Conservation (phyloP, 2,113 vertebrate species). For the Myiopsitta monachus region DNA sequence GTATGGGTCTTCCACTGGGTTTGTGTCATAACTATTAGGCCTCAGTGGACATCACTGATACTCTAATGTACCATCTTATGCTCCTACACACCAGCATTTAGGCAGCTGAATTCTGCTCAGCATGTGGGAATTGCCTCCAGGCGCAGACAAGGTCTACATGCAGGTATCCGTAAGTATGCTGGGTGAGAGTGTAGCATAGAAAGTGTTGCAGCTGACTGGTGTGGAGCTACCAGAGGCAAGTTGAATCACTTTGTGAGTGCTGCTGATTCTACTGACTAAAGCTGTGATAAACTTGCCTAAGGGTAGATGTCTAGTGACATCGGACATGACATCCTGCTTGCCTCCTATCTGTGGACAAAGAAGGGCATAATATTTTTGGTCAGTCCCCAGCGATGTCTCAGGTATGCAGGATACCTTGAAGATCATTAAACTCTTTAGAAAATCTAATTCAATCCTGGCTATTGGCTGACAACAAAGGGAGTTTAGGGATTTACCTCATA, state of each 20-base stretch:
- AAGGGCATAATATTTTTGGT: not conserved
- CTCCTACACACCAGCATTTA: not conserved
- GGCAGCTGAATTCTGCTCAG: not conserved
- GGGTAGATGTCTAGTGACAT: not conserved
- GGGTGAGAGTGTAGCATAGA: not conserved
- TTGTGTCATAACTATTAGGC: not conserved
- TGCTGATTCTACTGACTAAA: not conserved
- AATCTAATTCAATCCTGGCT: not conserved
- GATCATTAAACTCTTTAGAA: not conserved
- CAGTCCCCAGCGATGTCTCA: not conserved
- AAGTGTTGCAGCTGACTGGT: not conserved
- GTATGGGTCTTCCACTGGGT: not conserved
- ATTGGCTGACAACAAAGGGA: not conserved
- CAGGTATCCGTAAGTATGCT: not conserved
- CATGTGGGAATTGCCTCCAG: not conserved
- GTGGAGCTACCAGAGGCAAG: accelerated
- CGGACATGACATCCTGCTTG: not conserved
- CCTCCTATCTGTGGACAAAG: not conserved
- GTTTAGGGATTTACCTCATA: slow-evolving; percentile 2
- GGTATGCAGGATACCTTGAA: not conserved
- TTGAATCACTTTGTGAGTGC: not conserved
- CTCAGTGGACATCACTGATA: not conserved
- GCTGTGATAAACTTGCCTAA: not conserved
- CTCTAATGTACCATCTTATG: too few relatives aligned
- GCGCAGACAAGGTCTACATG: not conserved